Conservation (phyloP, 2,113 vertebrate species). For the Chamaea fasciata region DNA sequence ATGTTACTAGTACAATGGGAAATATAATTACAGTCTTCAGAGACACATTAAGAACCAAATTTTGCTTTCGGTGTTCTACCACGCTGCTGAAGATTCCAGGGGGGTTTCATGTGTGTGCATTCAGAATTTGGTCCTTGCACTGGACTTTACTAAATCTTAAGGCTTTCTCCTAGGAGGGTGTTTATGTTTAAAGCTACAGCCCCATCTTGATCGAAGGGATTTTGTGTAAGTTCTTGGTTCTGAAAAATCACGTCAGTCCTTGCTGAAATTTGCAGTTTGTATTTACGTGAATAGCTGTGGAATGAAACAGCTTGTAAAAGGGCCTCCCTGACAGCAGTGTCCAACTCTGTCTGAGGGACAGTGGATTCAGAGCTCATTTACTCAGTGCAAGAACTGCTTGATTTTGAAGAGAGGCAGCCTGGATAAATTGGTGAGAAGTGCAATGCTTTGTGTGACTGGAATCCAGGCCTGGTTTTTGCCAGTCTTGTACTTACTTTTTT, state of each 20-base stretch:
- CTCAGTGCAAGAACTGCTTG: neutral
- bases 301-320: neutral
- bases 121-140: neutral
- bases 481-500: neutral
- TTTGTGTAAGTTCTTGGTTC: neutral
- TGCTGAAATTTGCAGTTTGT: neutral
- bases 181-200: neutral
- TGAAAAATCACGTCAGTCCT: neutral
- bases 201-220: neutral
- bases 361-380: neutral
- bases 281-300: neutral
- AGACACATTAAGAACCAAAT: slow-evolving; percentile 43
- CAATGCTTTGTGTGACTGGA: neutral
- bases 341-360: neutral
- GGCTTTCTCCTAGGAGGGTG: neutral
- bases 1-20: slow-evolving; percentile 65
- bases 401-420: neutral
- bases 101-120: neutral
- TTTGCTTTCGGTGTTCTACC: slow-evolving; percentile 26
- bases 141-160: neutral
- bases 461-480: neutral
- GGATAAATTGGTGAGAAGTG: neutral
- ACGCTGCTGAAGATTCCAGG: neutral
- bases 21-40: slow-evolving; percentile 67
- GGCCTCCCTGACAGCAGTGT: neutral